Base-by-base conservation (phyloP, 2,888 invertebrate species). In the Caenorhabditis sp. region DNA sequence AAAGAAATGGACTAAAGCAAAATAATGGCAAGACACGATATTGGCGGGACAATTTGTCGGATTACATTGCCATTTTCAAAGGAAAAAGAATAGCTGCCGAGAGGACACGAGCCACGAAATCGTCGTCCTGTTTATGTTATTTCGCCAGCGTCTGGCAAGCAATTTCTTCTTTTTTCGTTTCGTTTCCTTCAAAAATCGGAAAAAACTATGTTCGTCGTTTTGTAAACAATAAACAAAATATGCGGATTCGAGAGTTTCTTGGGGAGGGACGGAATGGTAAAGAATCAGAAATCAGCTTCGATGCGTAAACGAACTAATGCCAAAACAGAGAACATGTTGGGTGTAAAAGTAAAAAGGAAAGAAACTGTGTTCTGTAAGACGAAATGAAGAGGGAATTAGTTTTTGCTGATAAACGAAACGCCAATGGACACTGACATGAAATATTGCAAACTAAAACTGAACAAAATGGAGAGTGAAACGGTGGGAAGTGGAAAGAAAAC, bases 221-320 rank as follows among this genome's bases (percentile, higher is more conserved):
- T 67, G 76, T 67, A 61, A 67, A 76, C 76, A 76, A 76, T 76
- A 67, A 74, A 56, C 50, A 65, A 67, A 76, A 60, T 22, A n/a
- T 35, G 28, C 35, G 24, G 53, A 9, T 26, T 28, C 18, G 9
- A 32, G 5, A 32, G 9, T 4, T 61, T 69, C 20, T 18, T 53
- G 26, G n/a, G 20, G 13, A n/a, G n/a, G n/a, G n/a, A n/a, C n/a
- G n/a, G n/a, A n/a, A n/a, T n/a, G 37, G 26, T 20, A 40, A 40
- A 8, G 13, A 40, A 13, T 53, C 26, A 60, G 26, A 28, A 37
- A 44, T 51, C 24, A 22, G 28, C 11, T 55, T 28, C 44, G n/a
- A n/a, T n/a, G n/a, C n/a, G n/a, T n/a, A n/a, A n/a, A n/a, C n/a
- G n/a, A n/a, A n/a, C n/a, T n/a, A n/a, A n/a, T n/a, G n/a, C n/a